Percentiles rank a stretch among this genome's conserved stretches.
phyloP scores from a whole-genome alignment of 2,888 invertebrate genomes.

The Trichogramma dendrolimi region DNA sequence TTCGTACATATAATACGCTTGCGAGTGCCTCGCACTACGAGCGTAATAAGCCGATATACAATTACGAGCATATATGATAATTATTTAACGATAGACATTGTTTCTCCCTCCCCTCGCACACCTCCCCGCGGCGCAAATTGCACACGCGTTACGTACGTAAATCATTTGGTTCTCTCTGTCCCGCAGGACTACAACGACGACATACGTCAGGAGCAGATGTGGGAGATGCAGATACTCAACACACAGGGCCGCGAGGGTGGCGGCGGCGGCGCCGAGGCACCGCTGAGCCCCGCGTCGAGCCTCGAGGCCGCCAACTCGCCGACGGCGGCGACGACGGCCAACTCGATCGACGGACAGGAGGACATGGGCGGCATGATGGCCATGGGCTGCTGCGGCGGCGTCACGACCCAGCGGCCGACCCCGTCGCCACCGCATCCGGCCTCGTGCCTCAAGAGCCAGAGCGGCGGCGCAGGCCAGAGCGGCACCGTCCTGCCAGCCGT shows the following conservation, averaged over 20 bases:
- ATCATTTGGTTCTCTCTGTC: neutral
- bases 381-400: no score
- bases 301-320: conserved; percentile 43
- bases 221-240: conserved; percentile 83
- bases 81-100: no score
- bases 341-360: conserved; percentile 39
- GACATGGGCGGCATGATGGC: conserved; percentile 29
- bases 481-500: conserved; percentile 29
- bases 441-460: conserved; percentile 36
- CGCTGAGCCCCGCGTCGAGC: conserved; percentile 42
- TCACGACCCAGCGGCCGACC: conserved; percentile 33
- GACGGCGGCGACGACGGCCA: conserved; percentile 42
- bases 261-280: conserved; percentile 38
- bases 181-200: conserved; percentile 85
- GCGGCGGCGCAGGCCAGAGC: neutral
- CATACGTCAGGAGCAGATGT: conserved; percentile 85
- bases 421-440: conserved; percentile 40
- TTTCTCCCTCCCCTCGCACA: no score
- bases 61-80: no score
- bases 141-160: neutral
- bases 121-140: no score
- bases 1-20: no score
- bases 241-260: conserved; percentile 52
- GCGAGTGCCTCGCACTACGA: no score
- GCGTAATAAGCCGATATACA: no score